Conservation (phyloP, 1,140 invertebrate species). For the Aphis gossypii region DNA sequence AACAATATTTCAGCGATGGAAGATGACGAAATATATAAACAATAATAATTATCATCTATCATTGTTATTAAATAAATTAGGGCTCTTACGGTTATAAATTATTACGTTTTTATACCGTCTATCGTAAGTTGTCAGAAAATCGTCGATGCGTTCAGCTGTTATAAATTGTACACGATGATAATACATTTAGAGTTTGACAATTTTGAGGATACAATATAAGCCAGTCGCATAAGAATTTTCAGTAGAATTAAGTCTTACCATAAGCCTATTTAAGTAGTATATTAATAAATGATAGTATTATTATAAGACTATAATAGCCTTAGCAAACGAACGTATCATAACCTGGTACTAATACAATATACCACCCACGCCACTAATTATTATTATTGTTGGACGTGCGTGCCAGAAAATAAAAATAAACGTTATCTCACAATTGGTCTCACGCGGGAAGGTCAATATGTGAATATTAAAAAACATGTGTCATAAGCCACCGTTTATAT, state of each 20-base stretch:
- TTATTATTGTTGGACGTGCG: constrained; percentile 29
- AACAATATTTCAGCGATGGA: neutral
- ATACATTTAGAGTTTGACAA: neutral
- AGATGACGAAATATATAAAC: neutral
- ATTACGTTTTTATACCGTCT: neutral
- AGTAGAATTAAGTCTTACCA: neutral
- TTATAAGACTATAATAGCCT: neutral
- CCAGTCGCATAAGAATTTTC: neutral
- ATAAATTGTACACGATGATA: neutral
- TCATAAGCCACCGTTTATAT: neutral
- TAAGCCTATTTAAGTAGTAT: neutral
- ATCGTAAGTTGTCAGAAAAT: neutral
- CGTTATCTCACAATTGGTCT: constrained; percentile 57
- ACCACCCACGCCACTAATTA: constrained; percentile 46
- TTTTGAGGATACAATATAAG: neutral
- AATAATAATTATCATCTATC: neutral
- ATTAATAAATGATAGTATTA: neutral
- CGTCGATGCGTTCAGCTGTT: neutral
- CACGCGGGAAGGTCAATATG: constrained; percentile 45
- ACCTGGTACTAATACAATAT: neutral
- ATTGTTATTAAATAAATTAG: neutral
- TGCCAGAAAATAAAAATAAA: constrained; percentile 50
- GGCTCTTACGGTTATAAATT: neutral
- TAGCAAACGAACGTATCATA: neutral
- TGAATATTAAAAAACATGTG: constrained; percentile 41